phyloP scores from a whole-genome alignment of 2,888 invertebrate genomes.

The Subacronicta megacephala region DNA sequence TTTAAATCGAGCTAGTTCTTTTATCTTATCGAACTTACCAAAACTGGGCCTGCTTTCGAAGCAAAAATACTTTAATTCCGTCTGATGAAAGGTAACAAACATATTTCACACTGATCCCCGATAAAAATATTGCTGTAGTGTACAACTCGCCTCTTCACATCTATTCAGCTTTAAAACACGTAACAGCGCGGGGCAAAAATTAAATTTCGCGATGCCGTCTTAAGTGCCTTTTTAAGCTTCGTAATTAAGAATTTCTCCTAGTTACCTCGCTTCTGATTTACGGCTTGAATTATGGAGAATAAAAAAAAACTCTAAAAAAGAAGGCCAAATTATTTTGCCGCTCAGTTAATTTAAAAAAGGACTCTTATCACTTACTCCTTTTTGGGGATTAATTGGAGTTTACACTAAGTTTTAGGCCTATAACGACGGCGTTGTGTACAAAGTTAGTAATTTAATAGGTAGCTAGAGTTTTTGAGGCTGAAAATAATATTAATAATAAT shows the following conservation, averaged over 20 bases:
- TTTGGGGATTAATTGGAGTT: conserved; percentile 58
- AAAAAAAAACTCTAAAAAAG: conserved; percentile 64
- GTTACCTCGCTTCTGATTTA: conserved; percentile 78
- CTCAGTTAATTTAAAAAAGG: conserved; percentile 68
- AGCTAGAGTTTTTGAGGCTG: conserved; percentile 18
- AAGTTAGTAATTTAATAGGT: conserved; percentile 33
- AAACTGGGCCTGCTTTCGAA: too few species aligned
- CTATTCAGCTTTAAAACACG: conserved; percentile 20
- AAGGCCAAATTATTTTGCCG: conserved; percentile 64
- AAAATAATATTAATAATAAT: too few species aligned
- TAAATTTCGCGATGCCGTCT: conserved; percentile 64
- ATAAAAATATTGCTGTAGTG: conserved; percentile 16
- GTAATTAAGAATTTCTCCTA: conserved; percentile 82
- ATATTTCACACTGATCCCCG: conserved; percentile 1
- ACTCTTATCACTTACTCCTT: conserved; percentile 68
- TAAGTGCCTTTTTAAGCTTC: conserved; percentile 70
- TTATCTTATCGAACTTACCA: too few species aligned
- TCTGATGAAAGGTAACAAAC: too few species aligned
- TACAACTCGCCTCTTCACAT: conserved; percentile 10
- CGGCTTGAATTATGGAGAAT: conserved; percentile 73
- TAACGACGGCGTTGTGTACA: conserved; percentile 15
- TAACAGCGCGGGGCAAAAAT: conserved; percentile 60
- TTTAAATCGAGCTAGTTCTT: too few species aligned
- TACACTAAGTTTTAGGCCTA: conserved; percentile 39
- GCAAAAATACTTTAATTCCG: too few species aligned